phyloP scores from a whole-genome alignment of 2,797 vertebrate species.

The Falco cherrug region DNA sequence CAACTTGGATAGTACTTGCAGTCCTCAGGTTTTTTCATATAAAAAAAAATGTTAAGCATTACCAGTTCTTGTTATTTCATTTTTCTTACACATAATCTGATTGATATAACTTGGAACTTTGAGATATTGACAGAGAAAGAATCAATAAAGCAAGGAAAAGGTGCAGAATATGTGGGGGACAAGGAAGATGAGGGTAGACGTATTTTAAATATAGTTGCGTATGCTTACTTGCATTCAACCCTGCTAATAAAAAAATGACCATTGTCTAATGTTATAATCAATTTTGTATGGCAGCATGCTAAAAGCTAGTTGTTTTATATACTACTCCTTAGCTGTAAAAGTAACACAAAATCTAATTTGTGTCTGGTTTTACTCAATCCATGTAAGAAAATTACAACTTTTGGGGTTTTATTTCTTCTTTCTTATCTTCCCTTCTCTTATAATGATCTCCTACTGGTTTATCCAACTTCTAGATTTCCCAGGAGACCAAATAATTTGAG shows the following conservation, averaged over 20 bases:
- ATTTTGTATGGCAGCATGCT: conserved; percentile 31
- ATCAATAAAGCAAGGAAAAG: conserved; percentile 16
- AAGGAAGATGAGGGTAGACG: background rate
- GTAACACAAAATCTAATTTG: conserved; percentile 24
- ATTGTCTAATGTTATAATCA: conserved; percentile 44
- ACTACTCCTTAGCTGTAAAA: conserved; percentile 28
- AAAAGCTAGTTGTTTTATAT: conserved; percentile 63
- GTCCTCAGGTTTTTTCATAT: background rate
- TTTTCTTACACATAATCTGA: conserved; percentile 24
- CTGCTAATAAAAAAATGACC: background rate
- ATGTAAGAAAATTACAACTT: background rate
- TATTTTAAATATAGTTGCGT: conserved; percentile 5
- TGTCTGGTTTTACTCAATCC: background rate
- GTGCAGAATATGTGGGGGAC: background rate
- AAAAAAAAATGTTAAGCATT: background rate
- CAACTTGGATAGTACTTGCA: background rate
- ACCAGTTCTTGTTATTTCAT: background rate
- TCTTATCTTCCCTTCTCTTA: background rate
- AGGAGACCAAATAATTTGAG: background rate
- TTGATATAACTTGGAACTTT: background rate
- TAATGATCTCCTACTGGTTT: background rate
- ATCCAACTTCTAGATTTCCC: background rate
- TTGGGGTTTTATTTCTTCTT: background rate
- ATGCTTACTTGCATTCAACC: background rate
- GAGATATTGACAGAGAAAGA: background rate